Percentiles rank a stretch among this genome's conserved stretches.
Evolutionary conservation across 2,113 vertebrate species (phyloP).

Genomic region (Tragelaphus strepsiceros): DNA sequence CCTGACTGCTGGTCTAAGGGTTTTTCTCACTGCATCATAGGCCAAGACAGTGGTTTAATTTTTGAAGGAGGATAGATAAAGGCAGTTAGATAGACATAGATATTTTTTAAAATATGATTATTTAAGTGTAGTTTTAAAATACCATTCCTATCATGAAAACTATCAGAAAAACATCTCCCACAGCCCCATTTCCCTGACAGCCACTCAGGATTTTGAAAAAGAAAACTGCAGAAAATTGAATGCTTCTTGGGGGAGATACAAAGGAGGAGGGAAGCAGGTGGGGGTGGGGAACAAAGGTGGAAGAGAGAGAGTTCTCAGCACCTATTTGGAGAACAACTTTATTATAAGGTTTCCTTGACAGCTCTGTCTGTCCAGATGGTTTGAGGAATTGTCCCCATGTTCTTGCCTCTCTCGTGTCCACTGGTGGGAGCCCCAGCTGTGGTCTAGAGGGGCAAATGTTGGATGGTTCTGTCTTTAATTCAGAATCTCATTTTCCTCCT

Average conservation of each 20-base stretch:
- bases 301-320: background rate
- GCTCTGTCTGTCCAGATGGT: background rate
- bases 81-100: background rate
- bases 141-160: conserved; percentile 22
- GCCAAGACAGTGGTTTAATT: background rate
- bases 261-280: background rate
- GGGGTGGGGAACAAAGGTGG: background rate
- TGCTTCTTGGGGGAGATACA: background rate
- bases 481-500: background rate
- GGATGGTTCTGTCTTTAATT: background rate
- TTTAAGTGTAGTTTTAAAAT: conserved; percentile 41
- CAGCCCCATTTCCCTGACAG: conserved; percentile 5
- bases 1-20: background rate
- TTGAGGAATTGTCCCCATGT: background rate
- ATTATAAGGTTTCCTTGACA: background rate
- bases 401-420: background rate
- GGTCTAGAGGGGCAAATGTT: background rate
- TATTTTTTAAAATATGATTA: background rate
- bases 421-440: background rate
- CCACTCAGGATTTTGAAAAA: conserved; percentile 28
- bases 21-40: background rate
- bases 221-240: conserved; percentile 32
- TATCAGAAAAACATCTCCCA: conserved; percentile 1
- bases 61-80: background rate
- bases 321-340: background rate